Percentiles rank a stretch among this genome's conserved stretches.
Evolutionary conservation across 2,113 vertebrate species (phyloP).

Genomic region (Pavo muticus): DNA sequence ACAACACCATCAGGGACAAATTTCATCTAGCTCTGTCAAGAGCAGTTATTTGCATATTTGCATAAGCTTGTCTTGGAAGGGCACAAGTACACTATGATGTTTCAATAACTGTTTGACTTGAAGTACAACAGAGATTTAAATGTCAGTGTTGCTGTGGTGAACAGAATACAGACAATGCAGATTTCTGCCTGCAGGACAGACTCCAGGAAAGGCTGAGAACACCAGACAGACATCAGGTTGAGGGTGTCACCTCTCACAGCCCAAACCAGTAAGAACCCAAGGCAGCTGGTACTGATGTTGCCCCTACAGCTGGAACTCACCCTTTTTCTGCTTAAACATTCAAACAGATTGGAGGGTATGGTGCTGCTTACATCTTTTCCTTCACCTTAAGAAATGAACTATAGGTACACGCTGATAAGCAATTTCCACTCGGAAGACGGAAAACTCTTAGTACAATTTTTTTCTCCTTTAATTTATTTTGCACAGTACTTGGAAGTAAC

Average conservation of each 20-base stretch:
- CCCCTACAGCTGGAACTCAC: neutral
- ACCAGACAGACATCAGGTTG: neutral
- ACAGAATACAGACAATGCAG: neutral
- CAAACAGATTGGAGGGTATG: neutral
- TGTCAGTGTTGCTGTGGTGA: neutral
- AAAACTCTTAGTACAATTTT: neutral
- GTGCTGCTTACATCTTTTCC: neutral
- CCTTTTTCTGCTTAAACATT: neutral
- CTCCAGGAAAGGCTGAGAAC: neutral
- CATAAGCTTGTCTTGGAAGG: neutral
- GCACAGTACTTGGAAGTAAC: neutral
- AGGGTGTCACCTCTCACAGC: neutral
- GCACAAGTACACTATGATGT: neutral
- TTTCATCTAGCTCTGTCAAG: neutral
- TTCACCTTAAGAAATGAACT: neutral
- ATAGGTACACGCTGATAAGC: neutral
- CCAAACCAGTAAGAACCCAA: neutral
- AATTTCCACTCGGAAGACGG: neutral
- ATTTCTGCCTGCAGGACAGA: neutral
- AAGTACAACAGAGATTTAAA: neutral
- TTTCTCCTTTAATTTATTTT: neutral
- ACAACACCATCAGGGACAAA: neutral
- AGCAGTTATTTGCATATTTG: neutral
- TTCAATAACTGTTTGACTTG: neutral
- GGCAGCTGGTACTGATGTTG: neutral